These are phyloP conservation scores for Mastacembelus armatus DNA, from an alignment of 2,797 vertebrate genomes.

Conservation along the genomic window DNA sequence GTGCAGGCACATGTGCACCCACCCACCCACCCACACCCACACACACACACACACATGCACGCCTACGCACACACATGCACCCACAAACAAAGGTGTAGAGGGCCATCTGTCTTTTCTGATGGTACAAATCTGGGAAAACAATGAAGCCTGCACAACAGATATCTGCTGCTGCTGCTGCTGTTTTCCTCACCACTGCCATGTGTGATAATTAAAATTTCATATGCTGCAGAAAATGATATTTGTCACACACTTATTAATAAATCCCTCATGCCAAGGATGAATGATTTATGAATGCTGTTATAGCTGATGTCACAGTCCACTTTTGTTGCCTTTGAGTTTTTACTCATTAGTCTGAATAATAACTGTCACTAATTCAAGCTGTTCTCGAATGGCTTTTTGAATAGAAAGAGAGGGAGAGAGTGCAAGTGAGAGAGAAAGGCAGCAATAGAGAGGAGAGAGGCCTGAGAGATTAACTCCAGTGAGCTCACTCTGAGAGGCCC, in stretches of 20 bases:
- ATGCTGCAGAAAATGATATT: constrained; percentile 49
- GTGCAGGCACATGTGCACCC: constrained; percentile 4
- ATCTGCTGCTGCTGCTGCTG: too few relatives aligned
- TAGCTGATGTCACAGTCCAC: constrained; percentile 76
- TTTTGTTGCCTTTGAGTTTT: constrained; percentile 83
- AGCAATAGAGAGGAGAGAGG: constrained; percentile 79
- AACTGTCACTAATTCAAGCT: constrained; percentile 87
- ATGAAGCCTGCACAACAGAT: constrained; percentile 53
- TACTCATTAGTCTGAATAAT: constrained; percentile 87
- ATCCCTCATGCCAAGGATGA: constrained; percentile 53
- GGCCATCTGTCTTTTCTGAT: constrained; percentile 79
- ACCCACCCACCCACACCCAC: constrained; percentile 10
- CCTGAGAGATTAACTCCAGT: constrained; percentile 85
- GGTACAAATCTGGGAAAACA: constrained; percentile 69
- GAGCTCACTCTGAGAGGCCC: constrained; percentile 86
- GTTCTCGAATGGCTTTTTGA: constrained; percentile 84
- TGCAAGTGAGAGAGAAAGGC: constrained; percentile 73
- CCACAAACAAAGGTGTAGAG: constrained; percentile 60
- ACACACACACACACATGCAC: constrained; percentile 41
- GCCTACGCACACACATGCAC: constrained; percentile 32
- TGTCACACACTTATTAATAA: constrained; percentile 58
- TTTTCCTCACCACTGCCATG: constrained; percentile 3
- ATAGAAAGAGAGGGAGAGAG: constrained; percentile 80
- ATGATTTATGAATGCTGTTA: constrained; percentile 79
- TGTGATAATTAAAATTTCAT: constrained; percentile 31